Evolutionary conservation across 2,888 invertebrate genomes (phyloP), one percentile per base, ranked within the genome.

Genomic region (Troides oblongomaculatus): DNA sequence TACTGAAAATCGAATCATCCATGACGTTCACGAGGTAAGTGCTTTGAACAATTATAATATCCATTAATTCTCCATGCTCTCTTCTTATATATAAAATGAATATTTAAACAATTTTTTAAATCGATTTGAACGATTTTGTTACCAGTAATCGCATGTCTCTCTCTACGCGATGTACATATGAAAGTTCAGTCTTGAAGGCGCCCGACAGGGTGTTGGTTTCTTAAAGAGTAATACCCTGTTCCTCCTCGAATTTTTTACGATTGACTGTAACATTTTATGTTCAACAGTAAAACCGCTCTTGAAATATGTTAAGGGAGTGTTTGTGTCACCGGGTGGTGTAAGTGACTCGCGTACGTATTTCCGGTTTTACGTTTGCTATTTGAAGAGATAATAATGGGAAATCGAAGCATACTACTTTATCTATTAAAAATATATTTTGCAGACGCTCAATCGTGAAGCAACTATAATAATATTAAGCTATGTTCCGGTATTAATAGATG

Each of bases 241-340:
- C 77, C 81, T 82, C 75, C 78, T 78, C 77, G 74, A 81, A 81
- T 80, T 85, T 85, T 87, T 86, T 86, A 88, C 81, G 85, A 83
- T 73, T 74, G 77, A 80, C 81, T 83, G 83, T 85, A 84, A 84
- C 86, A 83, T 87, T 89, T 88, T 87, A 88, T 82, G 83, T 76
- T 76, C 74, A 77, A 81, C 81, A 84, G 81, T 88, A 88, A 89
- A 88, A 81, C 79, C 78, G 77, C 80, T 82, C 82, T 82, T 84
- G 80, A 83, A 84, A 84, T 86, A 84, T 82, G 81, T 81, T 80
- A 78, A 80, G 81, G 77, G 81, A 78, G 76, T 85, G 85, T 84
- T 84, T 81, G 75, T 81, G 83, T 81, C 82, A 82, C 79, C 75
- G 75, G 71, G 75, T 62, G 72, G 73, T 78, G 80, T 85, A 82